These are phyloP conservation scores for Limnephilus marmoratus DNA, from an alignment of 2,888 invertebrate genomes.

Conservation along the genomic window DNA sequence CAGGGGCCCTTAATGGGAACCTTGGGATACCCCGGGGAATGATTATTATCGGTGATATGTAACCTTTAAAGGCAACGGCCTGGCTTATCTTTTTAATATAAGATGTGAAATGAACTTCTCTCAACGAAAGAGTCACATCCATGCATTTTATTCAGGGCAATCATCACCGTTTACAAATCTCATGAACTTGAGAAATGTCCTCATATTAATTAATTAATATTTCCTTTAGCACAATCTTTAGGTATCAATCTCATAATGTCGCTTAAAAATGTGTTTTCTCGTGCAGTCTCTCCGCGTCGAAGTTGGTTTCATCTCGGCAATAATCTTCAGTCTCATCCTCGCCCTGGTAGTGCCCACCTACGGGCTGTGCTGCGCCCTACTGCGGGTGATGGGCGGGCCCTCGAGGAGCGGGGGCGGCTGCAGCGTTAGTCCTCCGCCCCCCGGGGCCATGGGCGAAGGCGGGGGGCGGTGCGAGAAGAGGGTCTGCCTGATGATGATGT, in stretches of 20 bases:
- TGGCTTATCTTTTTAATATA: too few relatives aligned
- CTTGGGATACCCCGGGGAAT: too few relatives aligned
- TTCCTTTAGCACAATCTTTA: too few relatives aligned
- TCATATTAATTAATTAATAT: too few relatives aligned
- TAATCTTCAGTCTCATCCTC: slow-evolving; percentile 80
- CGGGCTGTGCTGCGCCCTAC: slow-evolving; percentile 75
- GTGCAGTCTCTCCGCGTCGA: slow-evolving; percentile 84
- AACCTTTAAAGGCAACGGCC: too few relatives aligned
- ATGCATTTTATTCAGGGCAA: too few relatives aligned
- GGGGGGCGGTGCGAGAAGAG: slow-evolving; percentile 73
- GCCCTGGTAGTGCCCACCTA: slow-evolving; percentile 81
- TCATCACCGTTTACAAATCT: too few relatives aligned
- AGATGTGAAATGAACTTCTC: too few relatives aligned
- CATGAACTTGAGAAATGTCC: too few relatives aligned
- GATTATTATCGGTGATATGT: too few relatives aligned
- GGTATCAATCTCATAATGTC: neutral
- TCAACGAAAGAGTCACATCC: too few relatives aligned
- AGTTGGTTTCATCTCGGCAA: slow-evolving; percentile 81
- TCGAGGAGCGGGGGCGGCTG: slow-evolving; percentile 53
- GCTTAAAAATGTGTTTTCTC: neutral
- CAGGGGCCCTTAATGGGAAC: too few relatives aligned
- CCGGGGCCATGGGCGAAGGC: slow-evolving; percentile 67
- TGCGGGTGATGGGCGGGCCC: slow-evolving; percentile 72
- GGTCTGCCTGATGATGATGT: slow-evolving; percentile 69
- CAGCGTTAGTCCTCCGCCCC: slow-evolving; percentile 69